These are phyloP conservation scores for Ornithorhynchus anatinus DNA, from an alignment of 2,113 vertebrate genomes.

Conservation along the genomic window DNA sequence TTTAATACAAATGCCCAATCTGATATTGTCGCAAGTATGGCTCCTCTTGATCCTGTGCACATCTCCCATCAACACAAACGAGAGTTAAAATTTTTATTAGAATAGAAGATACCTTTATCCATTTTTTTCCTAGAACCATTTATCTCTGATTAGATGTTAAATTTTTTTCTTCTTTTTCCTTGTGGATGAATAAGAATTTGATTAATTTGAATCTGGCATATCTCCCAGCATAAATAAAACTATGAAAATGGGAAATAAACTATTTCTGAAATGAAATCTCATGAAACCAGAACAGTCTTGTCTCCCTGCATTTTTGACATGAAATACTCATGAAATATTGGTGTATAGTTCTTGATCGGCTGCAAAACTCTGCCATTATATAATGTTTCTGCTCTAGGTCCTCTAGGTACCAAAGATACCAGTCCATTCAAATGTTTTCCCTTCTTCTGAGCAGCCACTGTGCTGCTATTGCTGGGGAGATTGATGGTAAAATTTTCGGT, in stretches of 20 bases:
- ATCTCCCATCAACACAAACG: fast-evolving
- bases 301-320: neutral
- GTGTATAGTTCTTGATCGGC: neutral
- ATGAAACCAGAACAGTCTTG: neutral
- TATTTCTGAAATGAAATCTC: conserved; percentile 3
- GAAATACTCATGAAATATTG: conserved; percentile 1
- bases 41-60: neutral
- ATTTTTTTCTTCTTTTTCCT: neutral
- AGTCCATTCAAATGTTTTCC: neutral
- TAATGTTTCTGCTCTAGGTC: neutral
- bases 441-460: neutral
- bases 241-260: neutral
- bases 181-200: conserved; percentile 4
- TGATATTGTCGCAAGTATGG: neutral
- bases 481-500: neutral
- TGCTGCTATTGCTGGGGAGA: neutral
- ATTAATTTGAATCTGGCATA: neutral
- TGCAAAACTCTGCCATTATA: neutral
- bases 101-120: neutral
- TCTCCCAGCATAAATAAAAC: neutral
- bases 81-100: neutral
- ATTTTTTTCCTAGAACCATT: neutral
- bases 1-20: neutral
- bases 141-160: neutral
- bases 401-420: neutral